Evolutionary conservation across 2,888 invertebrate species (phyloP).

Genomic region (Ariolimax columbianus): DNA sequence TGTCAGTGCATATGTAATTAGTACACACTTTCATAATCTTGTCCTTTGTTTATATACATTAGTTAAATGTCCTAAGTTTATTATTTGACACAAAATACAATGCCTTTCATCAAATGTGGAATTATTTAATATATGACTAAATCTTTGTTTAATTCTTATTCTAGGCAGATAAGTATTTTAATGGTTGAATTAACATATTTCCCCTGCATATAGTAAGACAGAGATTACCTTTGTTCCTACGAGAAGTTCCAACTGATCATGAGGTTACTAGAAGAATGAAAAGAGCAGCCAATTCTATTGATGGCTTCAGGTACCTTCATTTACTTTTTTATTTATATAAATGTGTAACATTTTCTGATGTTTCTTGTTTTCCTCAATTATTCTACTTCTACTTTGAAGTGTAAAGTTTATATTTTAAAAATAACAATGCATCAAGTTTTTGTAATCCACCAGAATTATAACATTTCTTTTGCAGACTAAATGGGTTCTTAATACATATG

Average conservation of each 20-base stretch:
- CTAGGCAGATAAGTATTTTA: background rate
- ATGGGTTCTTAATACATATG: too few species aligned
- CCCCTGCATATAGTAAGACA: conserved; percentile 66
- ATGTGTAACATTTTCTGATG: background rate
- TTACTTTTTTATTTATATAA: background rate
- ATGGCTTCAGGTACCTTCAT: conserved; percentile 83
- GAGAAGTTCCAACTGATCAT: conserved; percentile 88
- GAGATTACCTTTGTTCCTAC: conserved; percentile 85
- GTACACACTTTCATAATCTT: too few species aligned
- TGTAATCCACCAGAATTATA: too few species aligned
- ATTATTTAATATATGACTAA: too few species aligned
- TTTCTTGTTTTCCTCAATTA: too few species aligned
- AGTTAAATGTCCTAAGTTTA: too few species aligned
- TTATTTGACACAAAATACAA: too few species aligned
- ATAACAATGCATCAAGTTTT: background rate
- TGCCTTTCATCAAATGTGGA: too few species aligned
- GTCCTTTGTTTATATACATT: too few species aligned
- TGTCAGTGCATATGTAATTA: background rate
- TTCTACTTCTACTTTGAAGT: too few species aligned
- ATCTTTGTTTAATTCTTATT: too few species aligned
- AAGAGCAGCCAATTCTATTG: conserved; percentile 87
- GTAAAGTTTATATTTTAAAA: background rate
- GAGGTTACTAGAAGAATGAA: conserved; percentile 87
- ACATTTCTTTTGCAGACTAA: too few species aligned
- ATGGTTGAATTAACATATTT: background rate